Base-by-base conservation (phyloP, 2,888 invertebrate genomes). In the Pseudococcus jackbeardsleyi region DNA sequence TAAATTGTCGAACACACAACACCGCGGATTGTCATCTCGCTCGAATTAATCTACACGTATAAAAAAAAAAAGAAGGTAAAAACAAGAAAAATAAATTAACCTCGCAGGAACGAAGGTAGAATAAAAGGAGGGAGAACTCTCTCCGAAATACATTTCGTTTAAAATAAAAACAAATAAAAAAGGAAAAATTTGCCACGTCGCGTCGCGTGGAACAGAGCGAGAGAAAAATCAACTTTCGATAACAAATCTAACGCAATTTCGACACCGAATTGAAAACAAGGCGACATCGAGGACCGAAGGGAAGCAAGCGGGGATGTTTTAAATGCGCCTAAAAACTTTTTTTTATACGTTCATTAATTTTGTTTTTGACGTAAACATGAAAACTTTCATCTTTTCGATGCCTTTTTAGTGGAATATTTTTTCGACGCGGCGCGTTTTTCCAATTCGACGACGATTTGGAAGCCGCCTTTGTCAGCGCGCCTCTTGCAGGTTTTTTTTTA, bases 341-440 rank as follows among this genome's bases (percentile, higher is more conserved):
- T 72, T 72, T 72, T 72, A 72, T 72, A 72, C 72, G 72, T 72
- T 72, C 72, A 72, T 72, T 72, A 72, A 72, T 72, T 72, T 72
- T 72, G 33, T 33, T 72, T 72, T 33, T 72, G 72, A 72, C 72
- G 72, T 72, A 72, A 72, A 72, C 72, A 82, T 82, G 79, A 82
- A 82, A 82, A 82, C 46, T 42, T 82, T 82, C 79, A 82, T 82
- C 79, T 82, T 82, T 82, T 82, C 79, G 79, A 82, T 46, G 79
- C 39, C 22, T 82, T 82, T 82, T 82, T 46, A 82, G 15, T 72
- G 6, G 72, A 72, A 72, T 72, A 72, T 72, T 19, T 72, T 72
- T 72, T 72, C n/a, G 6, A 4, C 8, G 33, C 8, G 15, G 15
- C 72, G 72, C 33, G 33, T 72, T 72, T 72, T 72, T 72, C 72